These are phyloP conservation scores for Epirrita christyi DNA, from an alignment of 2,888 invertebrate genomes.

Conservation along the genomic window DNA sequence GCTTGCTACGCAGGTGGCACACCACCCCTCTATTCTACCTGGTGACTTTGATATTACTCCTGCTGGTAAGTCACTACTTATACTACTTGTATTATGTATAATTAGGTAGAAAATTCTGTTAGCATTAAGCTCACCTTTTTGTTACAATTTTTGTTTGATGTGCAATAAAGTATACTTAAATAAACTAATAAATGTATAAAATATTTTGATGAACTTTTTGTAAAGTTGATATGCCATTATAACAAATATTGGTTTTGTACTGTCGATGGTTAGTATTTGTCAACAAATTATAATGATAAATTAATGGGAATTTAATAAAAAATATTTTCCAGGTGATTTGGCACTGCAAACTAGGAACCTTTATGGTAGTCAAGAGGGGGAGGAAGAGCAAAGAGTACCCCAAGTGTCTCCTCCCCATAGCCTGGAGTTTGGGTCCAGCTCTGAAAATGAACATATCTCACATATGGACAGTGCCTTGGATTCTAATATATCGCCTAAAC, in stretches of 20 bases:
- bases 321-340: constrained; percentile 74
- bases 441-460: constrained; percentile 93
- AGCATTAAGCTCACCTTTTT: too few relatives aligned
- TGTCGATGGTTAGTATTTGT: not conserved
- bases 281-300: too few relatives aligned
- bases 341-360: constrained; percentile 76
- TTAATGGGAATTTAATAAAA: too few relatives aligned
- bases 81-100: too few relatives aligned
- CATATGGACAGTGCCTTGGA: constrained; percentile 93
- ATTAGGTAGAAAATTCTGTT: too few relatives aligned
- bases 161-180: too few relatives aligned
- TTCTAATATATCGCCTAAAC: constrained; percentile 93
- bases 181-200: too few relatives aligned
- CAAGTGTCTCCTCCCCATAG: constrained; percentile 91
- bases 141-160: too few relatives aligned
- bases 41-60: constrained; percentile 97
- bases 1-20: constrained; percentile 93
- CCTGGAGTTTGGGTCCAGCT: constrained; percentile 88
- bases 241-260: not conserved
- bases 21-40: constrained; percentile 96
- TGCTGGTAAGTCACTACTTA: constrained; percentile 87
- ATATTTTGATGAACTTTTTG: too few relatives aligned
- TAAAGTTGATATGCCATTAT: not conserved
- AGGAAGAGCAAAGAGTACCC: constrained; percentile 92
- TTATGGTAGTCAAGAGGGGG: constrained; percentile 81